phyloP scores from a whole-genome alignment of 2,113 vertebrate species.

The Bothrops jararaca region DNA sequence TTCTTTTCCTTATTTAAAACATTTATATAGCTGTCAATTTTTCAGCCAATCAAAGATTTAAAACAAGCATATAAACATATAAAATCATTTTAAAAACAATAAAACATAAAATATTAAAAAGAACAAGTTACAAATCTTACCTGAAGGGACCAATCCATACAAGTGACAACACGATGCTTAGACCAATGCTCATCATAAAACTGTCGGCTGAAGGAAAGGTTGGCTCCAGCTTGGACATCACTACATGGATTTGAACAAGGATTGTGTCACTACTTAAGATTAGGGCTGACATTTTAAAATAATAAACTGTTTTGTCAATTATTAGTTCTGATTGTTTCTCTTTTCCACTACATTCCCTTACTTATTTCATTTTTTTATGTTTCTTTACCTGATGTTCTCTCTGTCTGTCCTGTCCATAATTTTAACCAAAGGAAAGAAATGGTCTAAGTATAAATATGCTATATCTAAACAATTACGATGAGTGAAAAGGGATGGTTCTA shows the following conservation, averaged over 20 bases:
- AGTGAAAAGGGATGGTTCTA: neutral
- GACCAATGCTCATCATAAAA: conserved; percentile 98
- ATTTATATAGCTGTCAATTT: neutral
- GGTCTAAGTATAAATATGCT: neutral
- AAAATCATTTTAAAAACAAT: neutral
- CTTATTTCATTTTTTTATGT: neutral
- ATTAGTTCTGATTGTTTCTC: neutral
- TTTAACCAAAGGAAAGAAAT: neutral
- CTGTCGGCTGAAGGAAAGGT: conserved; percentile 87
- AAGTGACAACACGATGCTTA: conserved; percentile 95
- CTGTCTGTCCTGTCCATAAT: neutral
- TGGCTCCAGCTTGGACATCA: conserved; percentile 88
- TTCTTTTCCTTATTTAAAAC: neutral
- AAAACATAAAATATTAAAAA: neutral
- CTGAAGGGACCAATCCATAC: conserved; percentile 96
- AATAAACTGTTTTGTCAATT: neutral
- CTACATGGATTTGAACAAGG: conserved; percentile 66
- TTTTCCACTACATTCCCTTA: neutral
- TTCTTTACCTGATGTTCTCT: neutral
- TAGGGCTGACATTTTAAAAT: neutral
- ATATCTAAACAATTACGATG: neutral
- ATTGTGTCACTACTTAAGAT: neutral
- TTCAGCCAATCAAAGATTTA: neutral
- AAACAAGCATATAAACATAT: neutral
- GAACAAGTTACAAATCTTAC: conserved; percentile 63